Percentiles rank a stretch among this genome's conserved stretches.
Conservation (phyloP, 2,888 invertebrate species). For the Metopia argyrocephala region DNA sequence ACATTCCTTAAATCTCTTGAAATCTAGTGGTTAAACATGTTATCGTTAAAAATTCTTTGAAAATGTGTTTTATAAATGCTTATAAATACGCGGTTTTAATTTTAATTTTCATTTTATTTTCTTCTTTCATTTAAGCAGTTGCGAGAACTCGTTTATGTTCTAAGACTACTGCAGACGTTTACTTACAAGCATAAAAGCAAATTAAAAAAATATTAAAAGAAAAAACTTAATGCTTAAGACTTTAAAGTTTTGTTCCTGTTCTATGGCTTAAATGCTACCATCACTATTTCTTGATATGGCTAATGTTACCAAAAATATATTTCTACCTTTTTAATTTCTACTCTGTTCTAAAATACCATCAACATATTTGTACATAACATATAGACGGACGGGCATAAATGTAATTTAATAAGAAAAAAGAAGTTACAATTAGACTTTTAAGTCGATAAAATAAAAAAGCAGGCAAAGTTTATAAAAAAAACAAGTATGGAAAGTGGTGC, state of each 20-base stretch:
- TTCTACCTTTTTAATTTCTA: neutral
- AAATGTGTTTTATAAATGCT: neutral
- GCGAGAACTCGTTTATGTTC: conserved; percentile 49
- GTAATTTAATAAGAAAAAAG: neutral
- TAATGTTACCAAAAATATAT: neutral
- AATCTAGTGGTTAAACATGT: neutral
- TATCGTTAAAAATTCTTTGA: neutral
- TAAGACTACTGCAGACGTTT: conserved; percentile 47
- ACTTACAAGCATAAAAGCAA: conserved; percentile 17
- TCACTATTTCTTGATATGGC: neutral
- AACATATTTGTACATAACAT: neutral
- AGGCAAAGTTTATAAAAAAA: conserved; percentile 39
- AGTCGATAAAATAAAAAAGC: neutral
- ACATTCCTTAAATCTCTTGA: neutral
- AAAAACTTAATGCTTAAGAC: neutral
- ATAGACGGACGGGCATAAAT: neutral
- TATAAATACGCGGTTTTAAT: neutral
- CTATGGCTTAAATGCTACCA: too few relatives aligned
- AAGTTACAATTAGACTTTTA: conserved; percentile 3
- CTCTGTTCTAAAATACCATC: neutral
- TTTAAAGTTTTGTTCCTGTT: neutral
- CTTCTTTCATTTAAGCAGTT: neutral
- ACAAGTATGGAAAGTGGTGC: conserved; percentile 62
- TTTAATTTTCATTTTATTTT: neutral
- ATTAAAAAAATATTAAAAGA: conserved; percentile 18